phyloP scores from a whole-genome alignment of 2,888 invertebrate species.

The Eupithecia subfuscata region DNA sequence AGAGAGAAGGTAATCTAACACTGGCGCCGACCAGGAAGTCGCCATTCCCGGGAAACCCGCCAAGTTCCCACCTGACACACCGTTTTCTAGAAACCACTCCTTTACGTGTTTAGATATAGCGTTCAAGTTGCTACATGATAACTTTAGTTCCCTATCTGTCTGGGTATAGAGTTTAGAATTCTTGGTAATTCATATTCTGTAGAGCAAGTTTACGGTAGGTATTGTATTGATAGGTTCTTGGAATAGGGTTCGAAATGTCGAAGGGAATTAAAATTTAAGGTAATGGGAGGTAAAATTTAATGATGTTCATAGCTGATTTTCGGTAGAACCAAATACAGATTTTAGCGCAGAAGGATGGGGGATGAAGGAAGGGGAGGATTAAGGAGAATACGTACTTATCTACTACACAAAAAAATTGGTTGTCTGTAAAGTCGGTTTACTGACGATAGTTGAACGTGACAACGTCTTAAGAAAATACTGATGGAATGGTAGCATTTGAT shows the following conservation, averaged over 20 bases:
- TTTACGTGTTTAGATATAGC: neutral
- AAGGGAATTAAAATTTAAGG: neutral
- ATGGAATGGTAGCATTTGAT: too few relatives aligned
- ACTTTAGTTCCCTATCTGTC: neutral
- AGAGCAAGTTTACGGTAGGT: neutral
- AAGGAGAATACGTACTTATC: too few relatives aligned
- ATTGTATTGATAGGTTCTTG: neutral
- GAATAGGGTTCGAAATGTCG: conserved; percentile 1
- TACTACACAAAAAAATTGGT: too few relatives aligned
- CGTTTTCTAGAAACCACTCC: conserved; percentile 10
- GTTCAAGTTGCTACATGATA: neutral
- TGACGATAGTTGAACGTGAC: too few relatives aligned
- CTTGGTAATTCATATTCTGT: neutral
- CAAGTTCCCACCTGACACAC: conserved; percentile 17
- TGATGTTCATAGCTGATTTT: neutral
- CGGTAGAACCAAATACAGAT: too few relatives aligned
- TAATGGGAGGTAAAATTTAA: neutral
- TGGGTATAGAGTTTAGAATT: neutral
- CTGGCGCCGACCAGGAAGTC: conserved; percentile 9
- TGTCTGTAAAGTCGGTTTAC: too few relatives aligned
- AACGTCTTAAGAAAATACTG: too few relatives aligned
- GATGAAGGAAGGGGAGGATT: too few relatives aligned
- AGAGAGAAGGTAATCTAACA: conserved; percentile 2
- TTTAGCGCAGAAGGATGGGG: too few relatives aligned
- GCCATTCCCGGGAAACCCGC: conserved; percentile 25